Evolutionary conservation across 2,888 invertebrate genomes (phyloP), one percentile per base, ranked within the genome.

Genomic region (Pinctada fucata): DNA sequence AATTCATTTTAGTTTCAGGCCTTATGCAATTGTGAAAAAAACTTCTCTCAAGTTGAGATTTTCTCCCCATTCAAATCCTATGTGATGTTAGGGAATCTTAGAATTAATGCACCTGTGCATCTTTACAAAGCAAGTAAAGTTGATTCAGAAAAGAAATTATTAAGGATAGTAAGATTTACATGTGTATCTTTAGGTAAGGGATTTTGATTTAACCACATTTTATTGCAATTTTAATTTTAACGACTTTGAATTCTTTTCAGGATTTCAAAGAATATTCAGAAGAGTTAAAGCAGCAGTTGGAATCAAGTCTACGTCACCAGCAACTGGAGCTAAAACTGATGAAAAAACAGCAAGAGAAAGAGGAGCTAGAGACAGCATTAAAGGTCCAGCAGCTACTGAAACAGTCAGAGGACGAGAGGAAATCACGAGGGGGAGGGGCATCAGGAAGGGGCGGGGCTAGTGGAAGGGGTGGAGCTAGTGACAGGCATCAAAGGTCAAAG

Each of bases 231-330:
- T 31, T 31, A 31, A 31, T 31, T 31, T 31, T 31, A 31, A 31
- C 31, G 31, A 31, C 31, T 58, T 58, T 58, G 6, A 13, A 10
- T 63, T 49, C 45, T 3, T 64, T 63, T n/a, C 64, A 83, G 83
- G 81, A 80, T n/a, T 76, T 72, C 16, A 68, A 82, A 66, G 80
- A 80, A 67, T 67, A 76, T 6, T 80, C 83, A 69, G 84, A 86
- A 70, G 84, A 85, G 51, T 70, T 88, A 49, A 87, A 86, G 76
- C 79, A 79, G 1, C 84, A 86, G 70, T 81, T 88, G 13, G 88
- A 90, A 74, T 84, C 83, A 4, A 84, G 88, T 73, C 76, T 89
- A 10, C 85, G 86, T 65, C 87, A 88, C 72, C 89, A 89, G 58
- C 87, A 90, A 80, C 79, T 87, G 63, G 85, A 88, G n/a, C 79